Percentiles rank a stretch among this genome's conserved stretches.
These are phyloP conservation scores for Corythaixoides concolor DNA, from an alignment of 2,113 vertebrate species.

Conservation along the genomic window DNA sequence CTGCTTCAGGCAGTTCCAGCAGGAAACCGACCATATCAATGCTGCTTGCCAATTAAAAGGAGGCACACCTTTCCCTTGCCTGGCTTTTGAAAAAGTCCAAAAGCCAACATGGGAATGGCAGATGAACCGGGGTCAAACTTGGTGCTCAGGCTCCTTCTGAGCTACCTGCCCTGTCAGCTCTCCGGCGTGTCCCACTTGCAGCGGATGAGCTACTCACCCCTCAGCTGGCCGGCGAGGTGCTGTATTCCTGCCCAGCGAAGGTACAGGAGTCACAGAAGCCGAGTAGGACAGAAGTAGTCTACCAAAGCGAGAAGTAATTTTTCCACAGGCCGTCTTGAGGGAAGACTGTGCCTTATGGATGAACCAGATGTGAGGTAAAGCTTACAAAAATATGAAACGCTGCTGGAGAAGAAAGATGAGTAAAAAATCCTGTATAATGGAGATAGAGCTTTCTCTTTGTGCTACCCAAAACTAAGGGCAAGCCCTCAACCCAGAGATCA, in stretches of 20 bases:
- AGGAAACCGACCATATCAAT: neutral
- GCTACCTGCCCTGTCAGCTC: too few species aligned
- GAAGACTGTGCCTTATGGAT: neutral
- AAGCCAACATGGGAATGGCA: neutral
- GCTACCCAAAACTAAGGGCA: neutral
- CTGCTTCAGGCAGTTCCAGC: neutral
- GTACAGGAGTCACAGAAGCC: rapidly evolving
- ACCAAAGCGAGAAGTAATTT: neutral
- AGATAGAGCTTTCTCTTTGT: neutral
- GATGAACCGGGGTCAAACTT: neutral
- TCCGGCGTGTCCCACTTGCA: rapidly evolving
- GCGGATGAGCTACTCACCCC: rapidly evolving
- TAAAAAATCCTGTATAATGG: neutral
- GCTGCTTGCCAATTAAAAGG: neutral
- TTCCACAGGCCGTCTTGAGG: neutral
- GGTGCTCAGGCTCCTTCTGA: neutral
- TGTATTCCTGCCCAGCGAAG: rapidly evolving
- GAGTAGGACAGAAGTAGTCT: neutral
- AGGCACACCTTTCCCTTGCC: neutral
- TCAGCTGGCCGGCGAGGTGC: rapidly evolving
- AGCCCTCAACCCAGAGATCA: neutral
- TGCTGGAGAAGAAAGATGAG: neutral
- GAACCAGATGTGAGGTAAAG: neutral
- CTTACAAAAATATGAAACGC: neutral
- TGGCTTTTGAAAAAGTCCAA: neutral